These are phyloP conservation scores for Drosophila subobscura DNA, from an alignment of 1,140 invertebrate species.

Conservation along the genomic window DNA sequence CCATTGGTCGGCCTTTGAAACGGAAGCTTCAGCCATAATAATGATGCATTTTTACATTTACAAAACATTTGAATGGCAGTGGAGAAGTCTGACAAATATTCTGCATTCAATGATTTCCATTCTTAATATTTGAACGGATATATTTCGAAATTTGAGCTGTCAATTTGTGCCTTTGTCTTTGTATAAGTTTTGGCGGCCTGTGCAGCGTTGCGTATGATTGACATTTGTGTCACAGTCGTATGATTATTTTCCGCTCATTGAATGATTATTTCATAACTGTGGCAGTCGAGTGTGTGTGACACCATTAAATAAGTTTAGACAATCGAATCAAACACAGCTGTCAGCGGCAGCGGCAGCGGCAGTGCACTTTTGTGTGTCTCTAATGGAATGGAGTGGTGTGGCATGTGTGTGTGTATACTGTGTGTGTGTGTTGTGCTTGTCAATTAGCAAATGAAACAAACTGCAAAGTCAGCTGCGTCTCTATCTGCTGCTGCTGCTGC, in stretches of 20 bases:
- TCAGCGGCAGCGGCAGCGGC: slow-evolving; percentile 34
- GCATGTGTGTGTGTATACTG: slow-evolving; percentile 23
- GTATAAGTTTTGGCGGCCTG: slow-evolving; percentile 36
- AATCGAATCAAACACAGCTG: slow-evolving; percentile 57
- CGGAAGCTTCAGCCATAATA: no score
- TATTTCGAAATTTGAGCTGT: slow-evolving; percentile 36
- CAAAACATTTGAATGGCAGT: no score
- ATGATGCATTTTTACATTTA: no score
- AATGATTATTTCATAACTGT: slow-evolving; percentile 65
- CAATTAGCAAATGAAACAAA: slow-evolving; percentile 59
- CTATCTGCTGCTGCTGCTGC: neutral
- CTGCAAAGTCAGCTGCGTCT: slow-evolving; percentile 41
- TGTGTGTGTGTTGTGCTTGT: slow-evolving; percentile 34
- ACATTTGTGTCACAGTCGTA: slow-evolving; percentile 64
- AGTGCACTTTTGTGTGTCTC: slow-evolving; percentile 23
- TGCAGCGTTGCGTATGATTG: slow-evolving; percentile 77
- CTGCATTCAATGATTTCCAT: neutral
- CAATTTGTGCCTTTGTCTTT: slow-evolving; percentile 18
- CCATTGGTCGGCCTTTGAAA: no score
- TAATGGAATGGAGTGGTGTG: neutral
- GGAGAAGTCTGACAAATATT: no score
- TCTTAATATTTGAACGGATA: slow-evolving; percentile 19
- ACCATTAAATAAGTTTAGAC: slow-evolving; percentile 58
- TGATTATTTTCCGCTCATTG: slow-evolving; percentile 51
- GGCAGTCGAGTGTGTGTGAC: slow-evolving; percentile 41